Evolutionary conservation across 2,797 vertebrate species (phyloP), one percentile per base, ranked within the genome.

Genomic region (Pygocentrus nattereri): DNA sequence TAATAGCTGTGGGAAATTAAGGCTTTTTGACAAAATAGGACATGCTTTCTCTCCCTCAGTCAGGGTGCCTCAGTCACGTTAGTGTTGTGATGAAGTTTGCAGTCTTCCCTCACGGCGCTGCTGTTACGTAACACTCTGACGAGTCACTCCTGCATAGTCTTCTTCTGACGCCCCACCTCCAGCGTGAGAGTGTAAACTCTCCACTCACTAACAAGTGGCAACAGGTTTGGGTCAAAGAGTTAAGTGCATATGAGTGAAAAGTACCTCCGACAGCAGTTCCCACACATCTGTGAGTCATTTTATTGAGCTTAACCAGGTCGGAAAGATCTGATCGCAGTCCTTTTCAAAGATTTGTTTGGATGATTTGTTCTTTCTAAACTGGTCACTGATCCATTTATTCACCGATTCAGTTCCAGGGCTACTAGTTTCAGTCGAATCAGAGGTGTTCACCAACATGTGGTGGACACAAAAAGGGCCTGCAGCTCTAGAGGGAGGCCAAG

Each of bases 181-280:
- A 27, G 58, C 23, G 7, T 41, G 23, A 62, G 25, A 15, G 27
- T 10, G 15, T 8, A 15, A 31, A 6, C 25, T 30, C 13, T 6
- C 5, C 25, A 4, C 7, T 41, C 31, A 12, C 64, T 90, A 90
- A 91, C 88, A 81, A 90, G 88, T 61, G 79, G 86, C 89, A 92
- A 90, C 91, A 89, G 68, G 89, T 76, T 47, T 79, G 87, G 87
- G 91, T 88, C 84, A 79, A 85, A 85, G 89, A 92, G 92, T 91
- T 91, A 93, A 93, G 91, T 92, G 90, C 87, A 84, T 88, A 86
- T 79, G 85, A 89, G 85, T 88, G 89, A 89, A 91, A 89, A 89
- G 75, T 85, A 86, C 90, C 87, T 81, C 79, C 7, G 67, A 81
- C 90, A 89, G 89, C 90, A 89, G 86, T n/a, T 67, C 19, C 19